Conservation (phyloP, 2,113 vertebrate species). For the Gopherus evgoodei region DNA sequence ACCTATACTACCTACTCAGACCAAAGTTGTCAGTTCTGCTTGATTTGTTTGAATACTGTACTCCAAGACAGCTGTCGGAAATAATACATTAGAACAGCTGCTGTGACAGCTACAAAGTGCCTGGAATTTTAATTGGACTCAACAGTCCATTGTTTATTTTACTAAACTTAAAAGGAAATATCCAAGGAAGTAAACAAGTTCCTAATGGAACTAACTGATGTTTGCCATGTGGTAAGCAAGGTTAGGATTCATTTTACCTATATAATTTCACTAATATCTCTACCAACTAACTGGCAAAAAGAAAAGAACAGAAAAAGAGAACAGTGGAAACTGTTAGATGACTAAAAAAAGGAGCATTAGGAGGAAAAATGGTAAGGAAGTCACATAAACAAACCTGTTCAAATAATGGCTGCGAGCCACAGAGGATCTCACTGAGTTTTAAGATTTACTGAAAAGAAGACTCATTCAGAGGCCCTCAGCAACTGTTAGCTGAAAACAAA, state of each 20-base stretch:
- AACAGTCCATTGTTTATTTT: constrained; percentile 66
- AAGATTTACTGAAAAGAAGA: constrained; percentile 64
- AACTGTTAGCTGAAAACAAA: constrained; percentile 72
- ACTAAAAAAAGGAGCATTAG: constrained; percentile 52
- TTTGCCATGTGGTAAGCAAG: constrained; percentile 41
- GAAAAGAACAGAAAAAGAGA: not conserved
- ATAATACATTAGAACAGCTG: constrained; percentile 83
- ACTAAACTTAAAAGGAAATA: constrained; percentile 48
- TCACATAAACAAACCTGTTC: constrained; percentile 63
- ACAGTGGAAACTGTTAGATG: not conserved
- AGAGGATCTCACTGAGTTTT: constrained; percentile 52
- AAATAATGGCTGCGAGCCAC: constrained; percentile 57
- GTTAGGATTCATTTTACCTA: constrained; percentile 22
- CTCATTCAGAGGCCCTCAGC: constrained; percentile 43
- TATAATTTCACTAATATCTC: not conserved
- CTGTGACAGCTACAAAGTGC: constrained; percentile 69
- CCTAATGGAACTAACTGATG: constrained; percentile 24
- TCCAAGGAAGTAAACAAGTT: constrained; percentile 32
- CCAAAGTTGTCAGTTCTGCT: constrained; percentile 74
- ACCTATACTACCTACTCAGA: constrained; percentile 15
- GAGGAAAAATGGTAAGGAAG: constrained; percentile 45
- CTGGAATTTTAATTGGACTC: constrained; percentile 78
- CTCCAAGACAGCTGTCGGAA: constrained; percentile 78
- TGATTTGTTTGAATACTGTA: constrained; percentile 76
- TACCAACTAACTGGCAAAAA: not conserved